Base-by-base conservation (phyloP, 1,140 invertebrate genomes). In the Cyclargus thomasi region DNA sequence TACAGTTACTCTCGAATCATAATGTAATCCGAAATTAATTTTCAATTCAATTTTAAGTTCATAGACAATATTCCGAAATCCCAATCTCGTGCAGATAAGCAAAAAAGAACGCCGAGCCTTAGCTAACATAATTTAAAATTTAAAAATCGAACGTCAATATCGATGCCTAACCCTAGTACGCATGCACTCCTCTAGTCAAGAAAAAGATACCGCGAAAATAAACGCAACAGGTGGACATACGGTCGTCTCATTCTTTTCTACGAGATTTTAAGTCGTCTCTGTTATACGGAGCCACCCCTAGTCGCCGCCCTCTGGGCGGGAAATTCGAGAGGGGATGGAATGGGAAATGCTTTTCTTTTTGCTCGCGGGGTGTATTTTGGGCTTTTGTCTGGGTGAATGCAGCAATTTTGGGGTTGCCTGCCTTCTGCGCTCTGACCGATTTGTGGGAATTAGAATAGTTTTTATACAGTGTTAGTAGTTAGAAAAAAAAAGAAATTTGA, bases 331-430 rank as follows among this genome's bases (percentile, higher is more conserved):
- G 86, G 85, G 86, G 87, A 80, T 80, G 80, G 79, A 78, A 82
- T 86, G 85, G 29, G 79, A 86, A 87, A 87, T 81, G 65, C 65
- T 86, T 90, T 90, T 90, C 87, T 90, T 88, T 88, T 88, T 88
- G 79, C 82, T 85, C 79, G 76, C 82, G 76, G 85, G 83, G 85
- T 84, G 78, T 83, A 67, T 67, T 86, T 83, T 86, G 83, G 77
- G 81, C 84, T 86, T 87, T 88, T 90, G 86, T 87, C 86, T 88
- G 86, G 82, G 82, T 88, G 87, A 90, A 87, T 88, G 87, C 87
- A 83, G 87, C 83, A 86, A 90, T 88, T 88, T 89, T 80, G 87
- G 87, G 85, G 83, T 90, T 84, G 85, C 84, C 84, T 86, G 77
- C 82, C 72, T 79, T 78, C 74, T 74, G 69, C 73, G 23, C 23